Percentiles rank a stretch among this genome's conserved stretches.
These are phyloP conservation scores for Vespertilio murinus DNA, from an alignment of 2,797 vertebrate species.

Conservation along the genomic window DNA sequence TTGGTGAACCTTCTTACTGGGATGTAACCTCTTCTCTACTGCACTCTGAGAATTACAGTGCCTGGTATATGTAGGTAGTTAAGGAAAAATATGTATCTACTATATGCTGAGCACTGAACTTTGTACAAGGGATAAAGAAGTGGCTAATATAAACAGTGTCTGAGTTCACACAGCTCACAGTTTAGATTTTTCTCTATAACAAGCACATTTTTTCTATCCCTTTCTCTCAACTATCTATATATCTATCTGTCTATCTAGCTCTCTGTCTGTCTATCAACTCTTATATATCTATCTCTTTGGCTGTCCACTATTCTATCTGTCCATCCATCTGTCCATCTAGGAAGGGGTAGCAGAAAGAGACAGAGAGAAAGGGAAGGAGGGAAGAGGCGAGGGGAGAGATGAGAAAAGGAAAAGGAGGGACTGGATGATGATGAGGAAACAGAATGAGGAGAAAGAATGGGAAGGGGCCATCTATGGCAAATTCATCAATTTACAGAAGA, in stretches of 20 bases:
- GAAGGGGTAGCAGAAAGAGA: neutral
- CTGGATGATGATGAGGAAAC: neutral
- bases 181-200: neutral
- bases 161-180: neutral
- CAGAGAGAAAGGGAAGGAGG: neutral
- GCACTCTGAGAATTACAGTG: neutral
- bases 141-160: neutral
- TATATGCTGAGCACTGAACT: neutral
- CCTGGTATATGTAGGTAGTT: neutral
- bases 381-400: neutral
- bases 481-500: neutral
- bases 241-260: neutral
- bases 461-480: neutral
- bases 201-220: neutral
- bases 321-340: neutral
- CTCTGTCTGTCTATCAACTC: neutral
- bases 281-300: neutral
- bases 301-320: neutral
- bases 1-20: neutral
- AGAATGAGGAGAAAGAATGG: too few species aligned
- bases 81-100: neutral
- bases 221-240: neutral
- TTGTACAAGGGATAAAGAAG: neutral
- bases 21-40: neutral
- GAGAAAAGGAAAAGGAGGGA: neutral